Evolutionary conservation across 2,888 invertebrate species (phyloP), one percentile per base, ranked within the genome.

Genomic region (Chrysomela aeneicollis): DNA sequence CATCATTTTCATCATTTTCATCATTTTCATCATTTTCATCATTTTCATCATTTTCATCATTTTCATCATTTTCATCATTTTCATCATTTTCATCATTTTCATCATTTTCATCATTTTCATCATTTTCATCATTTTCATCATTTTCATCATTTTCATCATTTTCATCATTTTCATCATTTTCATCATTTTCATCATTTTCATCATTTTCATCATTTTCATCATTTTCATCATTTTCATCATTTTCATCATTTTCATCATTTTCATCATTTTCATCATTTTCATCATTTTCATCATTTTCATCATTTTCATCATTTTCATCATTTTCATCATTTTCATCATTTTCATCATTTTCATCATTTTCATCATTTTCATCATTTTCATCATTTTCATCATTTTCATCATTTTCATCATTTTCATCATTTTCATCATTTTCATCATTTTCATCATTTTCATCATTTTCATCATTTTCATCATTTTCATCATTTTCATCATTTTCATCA

Each of bases 151-250:
- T 26, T 26, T 26, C 50, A 60, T 22, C 50, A 59, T 51, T 37
- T 37, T 21, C 26, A 6, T 21, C 15, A 15, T 10, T 15, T 26
- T 32, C 18, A n/a, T 37, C 26, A 30, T 15, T 35, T n/a, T 55
- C 10, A 8, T 53, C 51, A 42, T 15, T 9, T 35, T 60, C 12
- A 21, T 53, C 53, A 52, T 53, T 52, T 47, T 61, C 53, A 17
- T 1, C 17, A 8, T 19, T 21, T 17, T 61, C 21, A 21, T 54
- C 6, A 17, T 49, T 59, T 17, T 57, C 21, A n/a, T 26, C 26
- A 26, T 26, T 26, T 26, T 26, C 50, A 60, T 22, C 50, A 59
- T 51, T 37, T 37, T 21, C 26, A 6, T 21, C 15, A 15, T 10
- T 15, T 26, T 32, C 18, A n/a, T 37, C 26, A 30, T 15, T 35